Evolutionary conservation across 2,113 vertebrate genomes (phyloP).

Genomic region (Trichechus manatus): DNA sequence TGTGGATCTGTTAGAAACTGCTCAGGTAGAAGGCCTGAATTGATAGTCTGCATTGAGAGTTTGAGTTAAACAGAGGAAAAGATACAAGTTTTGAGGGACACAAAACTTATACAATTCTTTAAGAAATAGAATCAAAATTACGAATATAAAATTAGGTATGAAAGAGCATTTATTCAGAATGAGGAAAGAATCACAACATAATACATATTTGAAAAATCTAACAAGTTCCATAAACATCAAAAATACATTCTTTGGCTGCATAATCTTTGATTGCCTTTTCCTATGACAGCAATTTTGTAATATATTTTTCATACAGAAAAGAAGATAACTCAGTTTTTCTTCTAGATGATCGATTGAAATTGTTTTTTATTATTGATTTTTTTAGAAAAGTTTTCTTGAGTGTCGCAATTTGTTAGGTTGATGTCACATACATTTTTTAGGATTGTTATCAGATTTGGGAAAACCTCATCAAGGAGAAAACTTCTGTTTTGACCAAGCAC

Average conservation of each 20-base stretch:
- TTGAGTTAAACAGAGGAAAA: background rate
- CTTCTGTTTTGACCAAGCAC: background rate
- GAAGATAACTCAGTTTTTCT: background rate
- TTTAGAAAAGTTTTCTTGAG: conserved; percentile 8
- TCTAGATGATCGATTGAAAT: background rate
- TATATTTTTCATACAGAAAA: background rate
- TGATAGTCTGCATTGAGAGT: background rate
- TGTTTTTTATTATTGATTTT: background rate
- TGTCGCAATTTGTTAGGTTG: background rate
- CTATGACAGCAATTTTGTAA: background rate
- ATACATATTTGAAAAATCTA: background rate
- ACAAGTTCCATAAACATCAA: background rate
- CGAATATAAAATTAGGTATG: background rate
- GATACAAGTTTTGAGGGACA: background rate
- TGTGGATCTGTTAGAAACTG: background rate
- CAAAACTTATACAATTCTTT: background rate
- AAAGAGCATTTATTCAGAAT: conserved; percentile 29
- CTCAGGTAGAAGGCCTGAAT: background rate
- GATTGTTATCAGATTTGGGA: conserved; percentile 7
- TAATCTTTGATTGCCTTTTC: background rate
- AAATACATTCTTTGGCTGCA: background rate
- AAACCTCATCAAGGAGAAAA: conserved; percentile 1
- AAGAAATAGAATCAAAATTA: background rate
- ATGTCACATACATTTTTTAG: background rate
- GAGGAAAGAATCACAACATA: background rate